These are phyloP conservation scores for Anseranas semipalmata DNA, from an alignment of 2,113 vertebrate species.

Conservation along the genomic window DNA sequence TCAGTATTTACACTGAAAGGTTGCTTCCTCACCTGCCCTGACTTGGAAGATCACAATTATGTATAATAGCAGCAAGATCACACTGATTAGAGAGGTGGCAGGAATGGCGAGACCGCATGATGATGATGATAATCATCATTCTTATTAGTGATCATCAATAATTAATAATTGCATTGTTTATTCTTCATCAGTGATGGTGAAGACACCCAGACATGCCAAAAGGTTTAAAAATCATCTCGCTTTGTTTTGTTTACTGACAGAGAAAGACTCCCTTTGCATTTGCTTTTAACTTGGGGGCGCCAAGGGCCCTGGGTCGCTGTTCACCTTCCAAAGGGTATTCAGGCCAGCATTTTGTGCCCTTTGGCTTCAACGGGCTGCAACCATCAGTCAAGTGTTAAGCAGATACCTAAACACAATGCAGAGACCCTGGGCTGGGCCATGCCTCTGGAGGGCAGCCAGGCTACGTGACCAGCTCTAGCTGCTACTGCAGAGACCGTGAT, in stretches of 20 bases:
- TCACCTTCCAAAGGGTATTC: not conserved
- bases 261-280: conserved; percentile 6
- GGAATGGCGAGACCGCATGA: conserved; percentile 25
- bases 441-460: not conserved
- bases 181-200: conserved; percentile 34
- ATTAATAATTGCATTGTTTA: conserved; percentile 69
- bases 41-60: conserved; percentile 69
- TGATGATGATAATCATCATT: conserved; percentile 58
- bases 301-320: not conserved
- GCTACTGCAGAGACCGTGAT: not conserved
- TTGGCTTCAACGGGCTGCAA: not conserved
- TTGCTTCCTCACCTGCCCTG: conserved; percentile 42
- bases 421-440: not conserved
- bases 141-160: conserved; percentile 62
- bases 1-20: conserved; percentile 71
- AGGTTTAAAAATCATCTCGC: conserved; percentile 52
- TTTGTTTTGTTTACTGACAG: conserved; percentile 65
- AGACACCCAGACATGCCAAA: conserved; percentile 48
- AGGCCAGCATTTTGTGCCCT: not conserved
- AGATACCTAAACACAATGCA: not conserved
- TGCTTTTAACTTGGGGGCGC: not conserved
- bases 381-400: not conserved
- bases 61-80: conserved; percentile 45
- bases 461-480: not conserved
- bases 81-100: conserved; percentile 63